Evolutionary conservation across 1,140 invertebrate genomes (phyloP).

Genomic region (Melipona quadrifasciata): DNA sequence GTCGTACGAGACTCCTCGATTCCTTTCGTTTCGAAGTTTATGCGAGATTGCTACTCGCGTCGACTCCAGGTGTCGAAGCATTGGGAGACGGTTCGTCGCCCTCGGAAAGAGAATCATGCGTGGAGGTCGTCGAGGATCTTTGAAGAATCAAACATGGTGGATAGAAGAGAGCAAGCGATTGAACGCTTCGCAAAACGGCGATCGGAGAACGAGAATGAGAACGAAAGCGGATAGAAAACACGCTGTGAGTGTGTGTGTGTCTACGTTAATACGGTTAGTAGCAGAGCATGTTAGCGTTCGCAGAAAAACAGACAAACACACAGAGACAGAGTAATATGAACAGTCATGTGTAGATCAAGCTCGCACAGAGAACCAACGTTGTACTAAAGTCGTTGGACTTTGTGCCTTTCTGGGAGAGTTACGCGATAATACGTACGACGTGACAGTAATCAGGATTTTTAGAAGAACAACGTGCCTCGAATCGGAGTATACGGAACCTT

Average conservation of each 20-base stretch:
- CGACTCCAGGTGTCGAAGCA: too few species aligned
- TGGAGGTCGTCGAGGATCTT: background rate
- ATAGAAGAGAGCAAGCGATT: background rate
- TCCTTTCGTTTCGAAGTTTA: background rate
- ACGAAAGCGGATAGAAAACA: constrained; percentile 34
- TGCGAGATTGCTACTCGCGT: too few species aligned
- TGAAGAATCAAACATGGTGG: background rate
- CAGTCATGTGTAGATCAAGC: constrained; percentile 67
- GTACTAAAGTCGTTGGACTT: constrained; percentile 38
- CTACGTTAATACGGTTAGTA: constrained; percentile 65
- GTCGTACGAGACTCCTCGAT: background rate
- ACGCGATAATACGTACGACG: constrained; percentile 21
- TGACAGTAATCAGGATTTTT: background rate
- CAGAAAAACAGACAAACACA: constrained; percentile 71
- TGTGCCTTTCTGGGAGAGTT: constrained; percentile 25
- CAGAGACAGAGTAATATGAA: constrained; percentile 55
- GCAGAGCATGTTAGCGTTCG: constrained; percentile 68
- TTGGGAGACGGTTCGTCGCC: background rate
- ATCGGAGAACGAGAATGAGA: constrained; percentile 46
- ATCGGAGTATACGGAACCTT: background rate
- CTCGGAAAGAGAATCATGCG: background rate
- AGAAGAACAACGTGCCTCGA: constrained; percentile 34
- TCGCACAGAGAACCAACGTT: constrained; percentile 66
- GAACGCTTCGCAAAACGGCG: constrained; percentile 26
- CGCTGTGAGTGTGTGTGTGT: constrained; percentile 15